phyloP scores from a whole-genome alignment of 2,888 invertebrate species.

The Apodemia mormo region DNA sequence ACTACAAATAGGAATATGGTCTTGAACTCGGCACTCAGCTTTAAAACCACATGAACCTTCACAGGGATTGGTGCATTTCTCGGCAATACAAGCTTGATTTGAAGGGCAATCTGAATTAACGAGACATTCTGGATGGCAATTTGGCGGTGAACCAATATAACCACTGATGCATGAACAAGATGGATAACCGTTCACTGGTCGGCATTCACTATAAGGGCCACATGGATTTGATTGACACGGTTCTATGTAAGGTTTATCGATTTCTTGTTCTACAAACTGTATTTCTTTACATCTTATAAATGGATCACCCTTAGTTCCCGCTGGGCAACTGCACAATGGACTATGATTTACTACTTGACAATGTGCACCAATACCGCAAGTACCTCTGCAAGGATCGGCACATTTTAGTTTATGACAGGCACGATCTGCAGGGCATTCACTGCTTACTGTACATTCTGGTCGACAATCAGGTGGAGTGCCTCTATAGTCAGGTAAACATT shows the following conservation, averaged over 20 bases:
- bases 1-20: conserved; percentile 91
- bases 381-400: conserved; percentile 88
- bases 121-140: conserved; percentile 91
- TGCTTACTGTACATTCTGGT: conserved; percentile 89
- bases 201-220: conserved; percentile 90
- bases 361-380: conserved; percentile 86
- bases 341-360: conserved; percentile 91
- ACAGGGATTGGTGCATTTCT: conserved; percentile 91
- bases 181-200: conserved; percentile 85
- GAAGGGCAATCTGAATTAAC: conserved; percentile 91
- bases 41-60: conserved; percentile 90
- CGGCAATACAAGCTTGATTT: conserved; percentile 90
- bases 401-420: conserved; percentile 91
- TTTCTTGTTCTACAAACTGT: conserved; percentile 45
- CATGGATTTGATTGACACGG: conserved; percentile 91
- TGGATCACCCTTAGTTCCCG: conserved; percentile 85
- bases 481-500: conserved; percentile 85
- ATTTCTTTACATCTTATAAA: conserved; percentile 80
- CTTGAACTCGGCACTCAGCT: conserved; percentile 89
- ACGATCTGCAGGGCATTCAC: conserved; percentile 87
- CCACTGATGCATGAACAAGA: conserved; percentile 89
- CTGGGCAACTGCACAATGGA: conserved; percentile 88
- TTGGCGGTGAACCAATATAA: conserved; percentile 89
- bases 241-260: conserved; percentile 56
- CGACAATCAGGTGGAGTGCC: conserved; percentile 88